These are phyloP conservation scores for Phenganax stokvisi DNA, from an alignment of 92 coral and sea anemone genomes.

Conservation along the genomic window DNA sequence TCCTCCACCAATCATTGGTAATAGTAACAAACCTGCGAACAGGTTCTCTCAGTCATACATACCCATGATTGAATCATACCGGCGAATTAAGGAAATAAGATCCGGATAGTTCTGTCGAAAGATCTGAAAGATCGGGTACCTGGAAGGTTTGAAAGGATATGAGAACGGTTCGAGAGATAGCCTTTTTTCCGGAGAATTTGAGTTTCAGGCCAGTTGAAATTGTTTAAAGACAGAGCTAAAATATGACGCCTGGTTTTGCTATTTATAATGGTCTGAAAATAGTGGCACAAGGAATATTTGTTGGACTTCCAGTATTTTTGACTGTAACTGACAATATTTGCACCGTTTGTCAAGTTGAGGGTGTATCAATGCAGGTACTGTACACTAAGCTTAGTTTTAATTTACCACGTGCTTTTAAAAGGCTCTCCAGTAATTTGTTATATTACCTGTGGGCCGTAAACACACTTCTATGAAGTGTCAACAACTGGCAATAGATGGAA, in stretches of 20 bases:
- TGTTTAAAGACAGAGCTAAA: not conserved
- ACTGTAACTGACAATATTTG: constrained; percentile 77
- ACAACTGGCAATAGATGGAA: not conserved
- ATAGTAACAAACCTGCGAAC: too few relatives aligned
- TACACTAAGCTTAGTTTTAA: not conserved
- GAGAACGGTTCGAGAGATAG: too few relatives aligned
- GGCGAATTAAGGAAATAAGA: too few relatives aligned
- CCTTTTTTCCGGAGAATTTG: too few relatives aligned
- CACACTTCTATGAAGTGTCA: not conserved
- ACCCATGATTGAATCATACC: too few relatives aligned
- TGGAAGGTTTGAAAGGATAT: too few relatives aligned
- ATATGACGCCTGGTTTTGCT: constrained; percentile 17
- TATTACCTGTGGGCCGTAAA: not conserved
- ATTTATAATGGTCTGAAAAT: constrained; percentile 45
- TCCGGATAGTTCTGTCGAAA: too few relatives aligned
- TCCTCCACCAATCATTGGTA: too few relatives aligned
- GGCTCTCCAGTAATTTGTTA: not conserved
- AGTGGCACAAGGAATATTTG: constrained; percentile 69
- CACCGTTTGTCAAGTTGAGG: constrained; percentile 69
- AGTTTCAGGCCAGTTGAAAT: too few relatives aligned
- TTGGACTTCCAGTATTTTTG: constrained; percentile 73
- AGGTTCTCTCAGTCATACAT: too few relatives aligned
- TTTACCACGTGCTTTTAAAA: not conserved
- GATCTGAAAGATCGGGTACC: too few relatives aligned
- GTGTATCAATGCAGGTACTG: constrained; percentile 88